Evolutionary conservation across 1,140 invertebrate species (phyloP), one percentile per base, ranked within the genome.

Genomic region (Parapsyche elsis): DNA sequence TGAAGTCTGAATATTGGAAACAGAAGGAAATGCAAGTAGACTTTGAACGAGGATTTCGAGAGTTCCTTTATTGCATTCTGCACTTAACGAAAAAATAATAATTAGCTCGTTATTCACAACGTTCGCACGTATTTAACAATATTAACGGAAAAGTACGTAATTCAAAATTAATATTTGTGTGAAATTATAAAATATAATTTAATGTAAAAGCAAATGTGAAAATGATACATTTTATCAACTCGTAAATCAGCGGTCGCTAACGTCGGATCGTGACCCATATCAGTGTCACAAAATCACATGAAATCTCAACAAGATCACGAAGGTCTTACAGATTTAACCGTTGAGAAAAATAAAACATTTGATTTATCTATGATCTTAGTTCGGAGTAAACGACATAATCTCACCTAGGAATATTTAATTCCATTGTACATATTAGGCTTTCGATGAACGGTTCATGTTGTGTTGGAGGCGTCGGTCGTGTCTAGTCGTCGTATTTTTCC

Each of bases 1-100:
- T 79, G 57, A 53, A 26, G 16, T 78, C 46, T 70, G 14, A 26
- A 73, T 79, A 79, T 79, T 73, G 30, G 78, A 78, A n/a, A 61
- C 67, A 26, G 30, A 79, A 71, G 26, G 71, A 79, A 79, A 73
- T 79, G 67, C 45, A 79, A 75, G 49, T 57, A 46, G 12, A 7
- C 16, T 12, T 23, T 53, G 49, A 53, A 5, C 16, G 16, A 5
- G 16, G 49, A 53, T 12, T 53, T 16, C 12, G 10, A 5, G 16
- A 38, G 7, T 4, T 7, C 30, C 30, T 38, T 7, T 7, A 7
- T 38, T 38, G 30, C 30, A 38, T 38, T 38, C 2, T 7, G 30
- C 7, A 38, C 1, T 38, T n/a, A n/a, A n/a, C n/a, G n/a, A 38
- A 38, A 38, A 38, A 38, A 4, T 38, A 38, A 1, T 38, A 38